Evolutionary conservation across 2,797 vertebrate species (phyloP).

Genomic region (Nyctibius grandis): DNA sequence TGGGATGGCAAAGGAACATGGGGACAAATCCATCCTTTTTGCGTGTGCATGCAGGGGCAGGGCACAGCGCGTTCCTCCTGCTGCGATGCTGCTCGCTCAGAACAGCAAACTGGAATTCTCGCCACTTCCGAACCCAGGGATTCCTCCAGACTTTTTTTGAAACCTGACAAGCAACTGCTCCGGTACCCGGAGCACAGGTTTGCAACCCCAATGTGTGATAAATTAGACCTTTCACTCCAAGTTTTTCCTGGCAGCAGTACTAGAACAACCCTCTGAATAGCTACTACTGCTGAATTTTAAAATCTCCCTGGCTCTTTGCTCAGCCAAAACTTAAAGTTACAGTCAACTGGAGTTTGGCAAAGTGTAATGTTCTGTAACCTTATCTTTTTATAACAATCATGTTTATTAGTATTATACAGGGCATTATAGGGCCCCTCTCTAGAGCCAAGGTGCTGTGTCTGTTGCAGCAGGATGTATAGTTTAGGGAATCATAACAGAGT

Average conservation of each 20-base stretch:
- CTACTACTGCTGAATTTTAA: constrained; percentile 73
- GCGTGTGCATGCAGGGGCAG: not conserved
- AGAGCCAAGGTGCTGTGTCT: not conserved
- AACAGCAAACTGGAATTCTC: not conserved
- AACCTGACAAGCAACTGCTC: constrained; percentile 31
- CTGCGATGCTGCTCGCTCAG: not conserved
- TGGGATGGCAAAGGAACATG: not conserved
- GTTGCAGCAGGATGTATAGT: not conserved
- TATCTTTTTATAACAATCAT: constrained; percentile 56
- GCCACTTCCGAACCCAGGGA: constrained; percentile 27
- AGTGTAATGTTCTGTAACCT: constrained; percentile 5
- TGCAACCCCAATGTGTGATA: constrained; percentile 64
- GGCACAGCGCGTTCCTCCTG: not conserved
- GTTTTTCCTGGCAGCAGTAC: constrained; percentile 73
- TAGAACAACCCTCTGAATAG: constrained; percentile 70
- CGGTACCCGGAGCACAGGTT: constrained; percentile 51
- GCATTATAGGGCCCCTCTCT: not conserved
- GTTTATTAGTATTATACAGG: constrained; percentile 35
- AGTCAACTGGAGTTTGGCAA: constrained; percentile 46
- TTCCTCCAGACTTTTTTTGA: not conserved
- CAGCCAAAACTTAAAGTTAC: constrained; percentile 57
- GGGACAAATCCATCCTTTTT: not conserved
- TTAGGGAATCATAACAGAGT: not conserved
- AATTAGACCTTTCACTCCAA: constrained; percentile 69
- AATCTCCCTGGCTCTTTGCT: constrained; percentile 56